phyloP scores from a whole-genome alignment of 2,113 vertebrate species.

The Corvus moneduloides region DNA sequence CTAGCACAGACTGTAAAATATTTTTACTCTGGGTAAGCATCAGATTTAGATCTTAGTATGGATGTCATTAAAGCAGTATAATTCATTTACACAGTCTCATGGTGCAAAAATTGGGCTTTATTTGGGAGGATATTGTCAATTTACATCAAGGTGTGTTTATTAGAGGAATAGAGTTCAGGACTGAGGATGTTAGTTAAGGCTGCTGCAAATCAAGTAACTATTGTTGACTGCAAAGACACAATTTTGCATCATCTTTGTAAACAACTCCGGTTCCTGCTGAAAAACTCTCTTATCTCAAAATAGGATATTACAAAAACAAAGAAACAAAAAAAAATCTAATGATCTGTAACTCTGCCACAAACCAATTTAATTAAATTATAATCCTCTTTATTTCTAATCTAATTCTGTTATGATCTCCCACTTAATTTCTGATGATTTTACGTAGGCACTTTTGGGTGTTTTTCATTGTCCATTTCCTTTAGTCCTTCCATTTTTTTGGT shows the following conservation, averaged over 20 bases:
- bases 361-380: slow-evolving; percentile 4
- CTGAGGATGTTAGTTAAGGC: not conserved
- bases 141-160: not conserved
- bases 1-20: not conserved
- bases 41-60: not conserved
- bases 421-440: not conserved
- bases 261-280: not conserved
- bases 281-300: not conserved
- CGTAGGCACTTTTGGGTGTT: not conserved
- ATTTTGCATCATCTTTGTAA: not conserved
- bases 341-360: not conserved
- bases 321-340: not conserved
- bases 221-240: not conserved
- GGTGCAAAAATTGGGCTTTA: not conserved
- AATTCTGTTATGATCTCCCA: not conserved
- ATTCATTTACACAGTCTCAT: not conserved
- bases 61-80: not conserved
- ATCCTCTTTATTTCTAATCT: slow-evolving; percentile 36
- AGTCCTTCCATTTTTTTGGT: not conserved
- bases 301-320: not conserved
- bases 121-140: not conserved
- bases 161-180: not conserved
- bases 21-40: not conserved
- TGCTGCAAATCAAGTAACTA: not conserved
- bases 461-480: not conserved